phyloP scores from a whole-genome alignment of 2,888 invertebrate species.

The Sphaerophoria taeniata region DNA sequence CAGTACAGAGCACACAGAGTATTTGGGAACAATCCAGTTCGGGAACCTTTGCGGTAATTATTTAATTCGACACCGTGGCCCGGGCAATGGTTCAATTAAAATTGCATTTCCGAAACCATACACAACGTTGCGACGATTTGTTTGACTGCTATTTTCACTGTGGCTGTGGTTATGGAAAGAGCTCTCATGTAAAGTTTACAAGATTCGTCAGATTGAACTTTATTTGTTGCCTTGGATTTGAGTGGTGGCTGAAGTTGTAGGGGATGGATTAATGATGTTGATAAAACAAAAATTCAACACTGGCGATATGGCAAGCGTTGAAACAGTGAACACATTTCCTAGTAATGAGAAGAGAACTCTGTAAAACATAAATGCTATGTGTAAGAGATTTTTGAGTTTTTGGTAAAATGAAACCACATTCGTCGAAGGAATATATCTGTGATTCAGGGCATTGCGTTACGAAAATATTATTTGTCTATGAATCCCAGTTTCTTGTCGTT shows the following conservation, averaged over 20 bases:
- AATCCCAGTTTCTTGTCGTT: not conserved
- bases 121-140: conserved; percentile 34
- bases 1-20: not conserved
- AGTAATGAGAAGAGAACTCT: conserved; percentile 13
- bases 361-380: too few relatives aligned
- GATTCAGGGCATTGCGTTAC: not conserved
- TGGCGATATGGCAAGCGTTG: not conserved
- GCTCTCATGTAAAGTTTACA: conserved; percentile 26
- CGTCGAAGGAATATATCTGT: not conserved
- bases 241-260: not conserved
- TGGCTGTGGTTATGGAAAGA: not conserved
- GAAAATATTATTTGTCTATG: not conserved
- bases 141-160: conserved; percentile 45
- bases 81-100: conserved; percentile 38
- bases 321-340: conserved; percentile 3
- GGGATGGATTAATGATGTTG: not conserved
- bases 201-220: conserved; percentile 19
- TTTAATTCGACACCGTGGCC: conserved; percentile 3
- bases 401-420: not conserved
- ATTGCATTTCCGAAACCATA: conserved; percentile 34
- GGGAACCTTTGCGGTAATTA: conserved; percentile 9
- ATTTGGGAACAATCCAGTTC: not conserved
- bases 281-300: not conserved
- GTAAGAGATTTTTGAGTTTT: not conserved
- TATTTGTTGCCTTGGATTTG: conserved; percentile 36